Base-by-base conservation (phyloP, 2,797 vertebrate species). In the Danio tinwini region DNA sequence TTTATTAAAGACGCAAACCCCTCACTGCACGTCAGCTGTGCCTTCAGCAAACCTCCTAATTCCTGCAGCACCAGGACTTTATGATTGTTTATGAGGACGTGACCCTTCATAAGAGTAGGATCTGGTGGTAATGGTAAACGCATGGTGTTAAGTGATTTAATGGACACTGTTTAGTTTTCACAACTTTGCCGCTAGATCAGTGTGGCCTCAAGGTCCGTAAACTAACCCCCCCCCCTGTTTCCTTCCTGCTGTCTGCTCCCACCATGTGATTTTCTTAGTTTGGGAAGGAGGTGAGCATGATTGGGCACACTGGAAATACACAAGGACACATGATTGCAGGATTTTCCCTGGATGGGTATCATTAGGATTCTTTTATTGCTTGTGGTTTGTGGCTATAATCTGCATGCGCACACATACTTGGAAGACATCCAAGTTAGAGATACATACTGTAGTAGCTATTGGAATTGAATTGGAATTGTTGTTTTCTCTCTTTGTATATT, bases 131-230 rank as follows among this genome's bases (percentile, higher is more conserved):
- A 79, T 69, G 49, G 52, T 67, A 64, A 72, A 80, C n/a, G 40
- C 47, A 64, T 77, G 65, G 58, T 52, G 40, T 74, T 64, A 42
- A 77, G 59, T 77, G 81, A 49, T 84, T 84, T 82, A 78, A 84
- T 82, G 79, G 74, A 74, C 53, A 50, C n/a, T 64, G 10, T 82
- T 75, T 63, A 74, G 82, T 80, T 81, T 82, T 80, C 17, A 52
- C 42, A 72, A 62, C 70, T 69, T 79, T 44, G 19, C 81, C 71
- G 61, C 70, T 74, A 52, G 58, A 29, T 8, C 61, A 7, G 52
- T 75, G 78, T 73, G 65, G 71, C 81, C 78, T 78, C 79, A 72
- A 76, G 62, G 16, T 67, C 59, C 42, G 65, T 85, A 74, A 82
- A 85, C 59, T 14, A 21, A 56, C 7, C 45, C 29, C n/a, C 74